Conservation (phyloP, 2,888 invertebrate genomes). For the Diploptera punctata region DNA sequence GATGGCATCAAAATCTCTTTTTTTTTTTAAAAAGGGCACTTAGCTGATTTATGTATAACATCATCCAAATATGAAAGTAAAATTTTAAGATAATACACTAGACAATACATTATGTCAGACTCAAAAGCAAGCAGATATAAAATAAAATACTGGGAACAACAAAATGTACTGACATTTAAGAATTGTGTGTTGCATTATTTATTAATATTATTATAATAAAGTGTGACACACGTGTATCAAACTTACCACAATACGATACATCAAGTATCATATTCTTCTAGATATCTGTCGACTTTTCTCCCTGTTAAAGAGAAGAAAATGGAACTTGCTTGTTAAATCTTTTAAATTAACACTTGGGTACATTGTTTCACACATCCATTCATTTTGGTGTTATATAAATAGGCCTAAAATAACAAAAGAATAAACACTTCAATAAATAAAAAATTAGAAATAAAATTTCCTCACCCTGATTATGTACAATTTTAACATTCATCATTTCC, state of each 20-base stretch:
- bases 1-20: too few species aligned
- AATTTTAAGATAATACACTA: too few species aligned
- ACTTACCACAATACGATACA: background rate
- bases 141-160: too few species aligned
- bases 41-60: too few species aligned
- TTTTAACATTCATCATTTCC: conserved; percentile 2
- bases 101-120: too few species aligned
- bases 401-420: background rate
- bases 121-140: too few species aligned
- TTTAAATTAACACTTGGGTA: background rate
- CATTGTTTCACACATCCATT: background rate
- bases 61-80: too few species aligned
- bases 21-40: too few species aligned
- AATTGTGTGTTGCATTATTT: too few species aligned
- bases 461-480: background rate
- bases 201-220: background rate
- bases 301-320: background rate
- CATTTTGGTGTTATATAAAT: background rate
- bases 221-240: background rate
- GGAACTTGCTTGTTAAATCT: background rate
- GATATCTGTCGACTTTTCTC: background rate
- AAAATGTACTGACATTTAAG: too few species aligned
- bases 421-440: background rate
- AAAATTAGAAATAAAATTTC: background rate
- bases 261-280: background rate